A percentile compares a stretch with the other conserved stretches of the same genome.
Evolutionary conservation across 1,140 invertebrate species (phyloP).

Genomic region (Anagrus nilaparvatae): DNA sequence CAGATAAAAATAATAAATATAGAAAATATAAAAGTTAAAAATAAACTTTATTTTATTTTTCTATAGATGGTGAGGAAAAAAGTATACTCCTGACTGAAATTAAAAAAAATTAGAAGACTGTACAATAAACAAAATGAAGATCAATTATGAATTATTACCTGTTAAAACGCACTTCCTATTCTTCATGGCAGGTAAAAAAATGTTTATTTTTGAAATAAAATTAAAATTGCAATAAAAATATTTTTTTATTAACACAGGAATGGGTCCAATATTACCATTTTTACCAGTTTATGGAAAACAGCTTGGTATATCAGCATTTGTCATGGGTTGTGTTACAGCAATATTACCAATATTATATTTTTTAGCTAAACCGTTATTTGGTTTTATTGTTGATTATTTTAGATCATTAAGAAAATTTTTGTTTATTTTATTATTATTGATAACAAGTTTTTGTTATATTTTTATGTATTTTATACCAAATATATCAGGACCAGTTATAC

Average conservation of each 20-base stretch:
- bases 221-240: conserved; percentile 10
- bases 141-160: conserved; percentile 56
- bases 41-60: too few species aligned
- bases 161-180: conserved; percentile 75
- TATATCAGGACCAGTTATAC: conserved; percentile 26
- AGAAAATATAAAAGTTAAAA: too few species aligned
- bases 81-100: too few species aligned
- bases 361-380: conserved; percentile 60
- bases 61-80: too few species aligned
- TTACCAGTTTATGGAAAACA: conserved; percentile 63
- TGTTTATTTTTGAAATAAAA: conserved; percentile 6
- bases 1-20: too few species aligned
- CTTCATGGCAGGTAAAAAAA: conserved; percentile 64
- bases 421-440: conserved; percentile 52
- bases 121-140: conserved; percentile 42
- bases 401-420: conserved; percentile 53
- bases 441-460: conserved; percentile 52
- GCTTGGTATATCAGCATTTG: conserved; percentile 57
- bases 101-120: too few species aligned
- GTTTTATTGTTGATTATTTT: conserved; percentile 58
- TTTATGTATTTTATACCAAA: conserved; percentile 55
- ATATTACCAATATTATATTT: conserved; percentile 61
- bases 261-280: conserved; percentile 67
- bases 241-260: conserved; percentile 44
- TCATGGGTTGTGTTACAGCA: conserved; percentile 62